Evolutionary conservation across 2,113 vertebrate genomes (phyloP), one percentile per base, ranked within the genome.

Genomic region (Actinemys pallida): DNA sequence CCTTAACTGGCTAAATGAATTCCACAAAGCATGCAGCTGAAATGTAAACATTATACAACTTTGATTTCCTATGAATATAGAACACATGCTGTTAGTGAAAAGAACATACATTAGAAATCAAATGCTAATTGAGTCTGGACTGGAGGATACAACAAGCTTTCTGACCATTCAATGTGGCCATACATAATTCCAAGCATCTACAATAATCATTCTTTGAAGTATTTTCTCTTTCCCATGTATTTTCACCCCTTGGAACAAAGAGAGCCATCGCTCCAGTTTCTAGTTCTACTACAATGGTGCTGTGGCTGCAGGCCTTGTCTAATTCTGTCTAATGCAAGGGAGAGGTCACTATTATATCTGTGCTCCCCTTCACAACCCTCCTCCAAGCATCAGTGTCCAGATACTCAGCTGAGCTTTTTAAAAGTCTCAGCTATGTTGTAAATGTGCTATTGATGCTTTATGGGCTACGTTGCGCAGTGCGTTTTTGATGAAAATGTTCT

Each of bases 11-110:
- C 90, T 95, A 86, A 95, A 95, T 96, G 87, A 0, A 0, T 97
- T 93, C 94, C 94, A 88, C 62, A 86, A 96, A 96, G 92, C 83
- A 59, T 0, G 29, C 93, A 90, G 96, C 85, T 95, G 91, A 95
- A 97, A 95, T 88, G 88, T 93, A 97, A 97, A 97, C 94, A 96
- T 86, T 72, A 89, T 25, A 89, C 85, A 92, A 91, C 94, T 95
- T 96, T 96, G 94, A 97, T 97, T 98, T 93, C 65, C 94, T 90
- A 45, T 87, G 95, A 97, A 97, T 79, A 95, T 91, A 95, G 96
- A 91, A 95, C 92, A 82, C 97, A 97, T 88, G 95, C 95, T 96
- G 95, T 62, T 97, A 92, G 78, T 96, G 90, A 97, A 97, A 96
- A 95, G 95, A 96, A 96, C 92, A 94, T 81, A 87, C 85, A 91